Evolutionary conservation across 2,888 invertebrate genomes (phyloP), one percentile per base, ranked within the genome.

Genomic region (Fabriciana adippe): DNA sequence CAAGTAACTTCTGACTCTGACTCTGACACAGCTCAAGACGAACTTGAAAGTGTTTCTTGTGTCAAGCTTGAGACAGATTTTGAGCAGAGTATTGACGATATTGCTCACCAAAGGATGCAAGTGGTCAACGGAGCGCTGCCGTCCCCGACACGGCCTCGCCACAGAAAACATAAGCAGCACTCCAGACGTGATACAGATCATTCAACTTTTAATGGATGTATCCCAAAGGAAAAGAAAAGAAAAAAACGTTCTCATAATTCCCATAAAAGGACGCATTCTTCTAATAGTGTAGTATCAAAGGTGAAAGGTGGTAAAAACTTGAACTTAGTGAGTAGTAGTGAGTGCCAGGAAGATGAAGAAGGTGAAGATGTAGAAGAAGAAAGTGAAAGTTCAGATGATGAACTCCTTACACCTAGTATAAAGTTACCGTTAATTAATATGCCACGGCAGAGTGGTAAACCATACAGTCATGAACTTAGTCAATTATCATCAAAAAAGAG

Each of bases 401-500:
- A 91, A 85, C 86, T 90, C 83, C 85, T 92, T 80, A 84, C 87
- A 79, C 86, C 75, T 82, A 89, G 87, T 88, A 86, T 88, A 77
- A 91, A 90, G 90, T 90, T 92, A 89, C 91, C 90, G 71, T 81
- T 89, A 83, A 83, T 85, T 77, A 88, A 82, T 80, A 80, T 89
- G 80, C 84, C 83, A 64, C 82, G 89, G 63, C 88, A 87, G 73
- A 90, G 90, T 86, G 93, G 93, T 73, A 93, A 93, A 85, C 93
- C 93, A 54, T 93, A 89, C 89, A 93, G 92, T 86, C 93, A 93
- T 88, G 86, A 92, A 90, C 92, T 93, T 88, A 92, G 93, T 90
- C 92, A 92, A 92, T 90, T 92, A 91, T 91, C 91, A 76, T 86
- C 89, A 75, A 92, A 89, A 88, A 91, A 90, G 80, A 87, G 85